phyloP scores from a whole-genome alignment of 2,797 vertebrate species.

The Rhincodon typus region DNA sequence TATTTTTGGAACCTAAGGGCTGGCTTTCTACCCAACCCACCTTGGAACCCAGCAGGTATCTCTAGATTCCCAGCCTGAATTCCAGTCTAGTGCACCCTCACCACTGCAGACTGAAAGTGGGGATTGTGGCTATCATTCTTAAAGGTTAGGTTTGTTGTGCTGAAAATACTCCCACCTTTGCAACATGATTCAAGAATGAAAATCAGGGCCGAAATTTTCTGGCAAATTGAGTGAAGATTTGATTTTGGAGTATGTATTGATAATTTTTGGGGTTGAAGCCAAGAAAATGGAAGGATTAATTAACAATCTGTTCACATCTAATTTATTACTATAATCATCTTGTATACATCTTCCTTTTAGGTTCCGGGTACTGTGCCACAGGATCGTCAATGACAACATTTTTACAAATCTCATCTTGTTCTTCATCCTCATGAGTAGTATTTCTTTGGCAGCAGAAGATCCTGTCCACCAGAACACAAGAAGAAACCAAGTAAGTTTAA shows the following conservation, averaged over 20 bases:
- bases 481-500: conserved; percentile 78
- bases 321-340: not conserved
- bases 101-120: too few relatives aligned
- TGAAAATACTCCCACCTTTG: too few relatives aligned
- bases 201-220: not conserved
- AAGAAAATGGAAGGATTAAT: not conserved
- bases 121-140: too few relatives aligned
- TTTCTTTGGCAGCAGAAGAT: conserved; percentile 94
- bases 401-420: conserved; percentile 99
- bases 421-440: conserved; percentile 98
- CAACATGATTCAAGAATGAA: too few relatives aligned
- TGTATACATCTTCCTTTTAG: conserved; percentile 51
- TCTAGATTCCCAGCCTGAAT: too few relatives aligned
- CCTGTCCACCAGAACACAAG: conserved; percentile 85
- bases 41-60: too few relatives aligned
- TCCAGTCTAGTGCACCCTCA: too few relatives aligned
- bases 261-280: not conserved
- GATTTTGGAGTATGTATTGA: not conserved
- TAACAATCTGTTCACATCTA: not conserved
- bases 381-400: conserved; percentile 94
- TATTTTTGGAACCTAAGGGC: too few relatives aligned
- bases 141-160: too few relatives aligned
- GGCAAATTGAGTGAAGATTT: not conserved
- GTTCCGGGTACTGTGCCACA: conserved; percentile 92
- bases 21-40: too few relatives aligned